Percentiles rank a stretch among this genome's conserved stretches.
phyloP scores from a whole-genome alignment of 2,113 vertebrate species.

The Ibidorhyncha struthersii region DNA sequence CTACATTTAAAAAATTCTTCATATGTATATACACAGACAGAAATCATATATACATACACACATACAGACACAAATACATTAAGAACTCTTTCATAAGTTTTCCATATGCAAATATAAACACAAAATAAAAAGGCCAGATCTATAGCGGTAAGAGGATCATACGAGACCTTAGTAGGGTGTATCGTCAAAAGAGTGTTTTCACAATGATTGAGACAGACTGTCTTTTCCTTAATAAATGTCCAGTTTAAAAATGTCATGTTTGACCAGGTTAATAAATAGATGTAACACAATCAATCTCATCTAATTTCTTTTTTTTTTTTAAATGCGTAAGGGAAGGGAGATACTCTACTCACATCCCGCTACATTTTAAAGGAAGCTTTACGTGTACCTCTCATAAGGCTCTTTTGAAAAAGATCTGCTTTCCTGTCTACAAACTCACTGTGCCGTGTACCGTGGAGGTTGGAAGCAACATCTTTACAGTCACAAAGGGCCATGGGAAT shows the following conservation, averaged over 20 bases:
- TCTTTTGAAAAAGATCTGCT: background rate
- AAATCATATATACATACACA: background rate
- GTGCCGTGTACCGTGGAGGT: background rate
- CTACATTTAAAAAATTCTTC: background rate
- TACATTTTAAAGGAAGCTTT: background rate
- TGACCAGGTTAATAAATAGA: background rate
- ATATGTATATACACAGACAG: background rate
- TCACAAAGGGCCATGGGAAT: background rate
- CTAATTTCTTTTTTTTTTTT: background rate
- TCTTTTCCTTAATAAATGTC: background rate
- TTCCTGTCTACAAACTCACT: background rate
- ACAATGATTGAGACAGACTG: background rate
- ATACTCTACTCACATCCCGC: background rate
- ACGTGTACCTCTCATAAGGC: background rate
- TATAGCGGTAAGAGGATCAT: background rate
- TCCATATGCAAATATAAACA: background rate
- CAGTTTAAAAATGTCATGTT: background rate
- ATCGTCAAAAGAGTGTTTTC: background rate
- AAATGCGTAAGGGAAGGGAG: background rate
- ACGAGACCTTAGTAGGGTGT: background rate
- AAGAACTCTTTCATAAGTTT: background rate
- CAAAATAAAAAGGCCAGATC: background rate
- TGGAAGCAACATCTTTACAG: background rate
- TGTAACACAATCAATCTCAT: background rate
- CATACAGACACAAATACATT: background rate